phyloP scores from a whole-genome alignment of 2,113 vertebrate genomes.

The Lethenteron reissneri region DNA sequence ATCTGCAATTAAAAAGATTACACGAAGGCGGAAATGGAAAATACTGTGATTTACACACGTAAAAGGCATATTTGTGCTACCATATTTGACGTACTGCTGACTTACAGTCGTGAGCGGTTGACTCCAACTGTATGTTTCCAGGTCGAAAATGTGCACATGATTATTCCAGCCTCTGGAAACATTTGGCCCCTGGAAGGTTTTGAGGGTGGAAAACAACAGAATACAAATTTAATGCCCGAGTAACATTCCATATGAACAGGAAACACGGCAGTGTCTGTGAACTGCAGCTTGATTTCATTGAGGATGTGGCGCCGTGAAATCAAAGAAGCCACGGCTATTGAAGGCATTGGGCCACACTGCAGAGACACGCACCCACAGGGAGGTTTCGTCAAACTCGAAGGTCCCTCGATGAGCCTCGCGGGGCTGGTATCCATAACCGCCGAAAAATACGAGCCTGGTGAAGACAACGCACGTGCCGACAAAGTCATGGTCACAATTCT shows the following conservation, averaged over 20 bases:
- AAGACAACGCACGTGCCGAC: slow-evolving; percentile 3
- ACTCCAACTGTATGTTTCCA: slow-evolving; percentile 62
- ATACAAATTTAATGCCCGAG: background rate
- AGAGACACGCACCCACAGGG: slow-evolving; percentile 40
- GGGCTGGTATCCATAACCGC: slow-evolving; percentile 71
- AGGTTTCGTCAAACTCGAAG: slow-evolving; percentile 76
- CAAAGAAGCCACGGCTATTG: background rate
- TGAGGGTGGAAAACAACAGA: slow-evolving; percentile 4
- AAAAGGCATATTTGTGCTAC: no score
- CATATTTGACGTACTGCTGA: background rate
- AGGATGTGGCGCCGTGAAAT: background rate
- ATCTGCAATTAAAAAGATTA: no score
- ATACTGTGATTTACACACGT: no score
- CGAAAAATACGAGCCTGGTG: slow-evolving; percentile 69
- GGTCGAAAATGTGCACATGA: slow-evolving; percentile 68
- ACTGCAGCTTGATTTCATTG: slow-evolving; percentile 3
- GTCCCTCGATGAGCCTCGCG: slow-evolving; percentile 46
- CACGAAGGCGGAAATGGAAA: no score
- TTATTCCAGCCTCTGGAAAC: slow-evolving; percentile 81
- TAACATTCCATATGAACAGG: background rate
- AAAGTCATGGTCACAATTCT: background rate
- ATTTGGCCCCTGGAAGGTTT: slow-evolving; percentile 36
- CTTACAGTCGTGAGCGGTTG: slow-evolving; percentile 66
- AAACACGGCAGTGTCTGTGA: background rate
- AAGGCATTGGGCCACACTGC: background rate